Evolutionary conservation across 2,113 vertebrate genomes (phyloP).

Genomic region (Crotalus horridus): DNA sequence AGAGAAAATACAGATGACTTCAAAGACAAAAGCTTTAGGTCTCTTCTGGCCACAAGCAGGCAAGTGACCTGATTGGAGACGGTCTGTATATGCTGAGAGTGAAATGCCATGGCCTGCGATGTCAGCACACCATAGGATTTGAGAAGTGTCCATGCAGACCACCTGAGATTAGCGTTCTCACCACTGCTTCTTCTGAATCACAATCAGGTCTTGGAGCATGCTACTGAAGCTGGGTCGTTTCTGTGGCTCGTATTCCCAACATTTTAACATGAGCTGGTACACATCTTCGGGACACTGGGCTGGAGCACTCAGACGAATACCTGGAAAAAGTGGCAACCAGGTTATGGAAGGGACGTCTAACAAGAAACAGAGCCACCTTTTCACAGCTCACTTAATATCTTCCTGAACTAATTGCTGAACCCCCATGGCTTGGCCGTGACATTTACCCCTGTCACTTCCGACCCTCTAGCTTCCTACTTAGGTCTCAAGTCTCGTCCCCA

Average conservation of each 20-base stretch:
- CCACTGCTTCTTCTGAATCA: slow-evolving; percentile 70
- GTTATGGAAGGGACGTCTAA: not conserved
- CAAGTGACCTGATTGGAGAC: not conserved
- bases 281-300: slow-evolving; percentile 80
- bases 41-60: not conserved
- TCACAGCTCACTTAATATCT: not conserved
- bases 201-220: slow-evolving; percentile 75
- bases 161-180: slow-evolving; percentile 29
- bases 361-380: not conserved
- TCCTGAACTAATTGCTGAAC: not conserved
- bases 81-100: not conserved
- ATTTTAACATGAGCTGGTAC: slow-evolving; percentile 83
- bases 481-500: not conserved
- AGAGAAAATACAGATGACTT: not conserved
- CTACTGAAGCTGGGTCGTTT: slow-evolving; percentile 79
- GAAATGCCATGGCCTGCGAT: not conserved
- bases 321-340: slow-evolving; percentile 55
- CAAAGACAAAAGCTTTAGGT: not conserved
- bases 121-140: not conserved
- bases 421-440: not conserved
- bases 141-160: not conserved
- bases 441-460: not conserved
- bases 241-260: slow-evolving; percentile 86
- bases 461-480: not conserved
- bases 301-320: slow-evolving; percentile 80